Evolutionary conservation across 2,113 vertebrate species (phyloP), one percentile per base, ranked within the genome.

Genomic region (Connochaetes taurinus): DNA sequence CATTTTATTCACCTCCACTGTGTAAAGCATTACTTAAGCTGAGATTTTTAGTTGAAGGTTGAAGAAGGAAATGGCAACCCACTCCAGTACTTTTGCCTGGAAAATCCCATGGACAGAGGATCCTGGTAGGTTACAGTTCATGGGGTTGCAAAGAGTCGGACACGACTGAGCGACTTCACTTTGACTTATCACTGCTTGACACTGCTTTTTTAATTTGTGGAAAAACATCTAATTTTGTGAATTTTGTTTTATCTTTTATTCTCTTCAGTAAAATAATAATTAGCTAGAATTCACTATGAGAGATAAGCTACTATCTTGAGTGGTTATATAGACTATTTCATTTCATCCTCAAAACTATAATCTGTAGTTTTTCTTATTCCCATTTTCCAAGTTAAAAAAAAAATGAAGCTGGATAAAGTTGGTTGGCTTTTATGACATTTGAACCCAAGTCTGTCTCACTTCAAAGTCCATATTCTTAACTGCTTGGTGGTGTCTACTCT

Each of bases 401-500:
- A 55, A 83, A 27, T 10, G 53, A 23, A 19, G 4, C 7, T 87
- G 53, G 45, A 47, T 47, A 53, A 86, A 94, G 16, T 74, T 43
- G 58, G 21, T 71, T 92, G 67, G 78, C 40, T 83, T 86, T 60
- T 71, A 29, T 88, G 82, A 67, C 57, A 40, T 71, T 81, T 74
- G 57, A 97, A 90, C 23, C 19, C 17, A 92, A 83, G 33, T 78
- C 36, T 60, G 9, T 82, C 43, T 95, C 31, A 93, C 27, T 89
- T 60, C 86, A 89, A 95, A 97, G 94, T 93, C 53, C 43, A 94
- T 55, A 43, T 96, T 91, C 50, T 91, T 94, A 52, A 53, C 83
- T 88, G 29, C 7, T 81, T 81, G 81, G 40, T 11, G 55, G 7
- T 60, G 16, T 27, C 25, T 74, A 3, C 50, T 52, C 62, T 86